These are phyloP conservation scores for Silurus meridionalis DNA, from an alignment of 2,113 vertebrate genomes.

Conservation along the genomic window DNA sequence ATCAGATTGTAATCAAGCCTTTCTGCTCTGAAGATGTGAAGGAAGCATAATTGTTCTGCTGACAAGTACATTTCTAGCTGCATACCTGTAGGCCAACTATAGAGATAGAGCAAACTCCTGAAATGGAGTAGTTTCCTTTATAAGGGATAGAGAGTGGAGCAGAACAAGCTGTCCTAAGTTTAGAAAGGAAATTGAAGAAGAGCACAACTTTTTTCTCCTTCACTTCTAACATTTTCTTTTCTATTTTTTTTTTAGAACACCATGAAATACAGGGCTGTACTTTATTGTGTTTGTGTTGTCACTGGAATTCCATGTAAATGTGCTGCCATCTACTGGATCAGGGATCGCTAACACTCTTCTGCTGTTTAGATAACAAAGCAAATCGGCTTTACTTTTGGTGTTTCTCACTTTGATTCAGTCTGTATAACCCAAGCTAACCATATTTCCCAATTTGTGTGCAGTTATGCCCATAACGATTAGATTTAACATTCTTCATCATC, in stretches of 20 bases:
- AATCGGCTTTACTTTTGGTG: background rate
- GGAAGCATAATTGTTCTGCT: conserved; percentile 46
- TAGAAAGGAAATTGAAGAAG: conserved; percentile 19
- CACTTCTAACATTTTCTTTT: background rate
- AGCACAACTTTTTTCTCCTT: background rate
- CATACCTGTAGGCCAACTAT: conserved; percentile 26
- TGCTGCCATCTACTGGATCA: conserved; percentile 44
- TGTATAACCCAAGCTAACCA: background rate
- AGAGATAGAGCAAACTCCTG: conserved; percentile 8
- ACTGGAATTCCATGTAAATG: background rate
- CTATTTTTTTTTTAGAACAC: background rate
- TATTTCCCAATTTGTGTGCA: background rate
- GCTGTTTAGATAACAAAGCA: background rate
- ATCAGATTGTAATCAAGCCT: conserved; percentile 54
- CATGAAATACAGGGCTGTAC: background rate
- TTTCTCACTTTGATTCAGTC: background rate
- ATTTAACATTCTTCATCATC: background rate
- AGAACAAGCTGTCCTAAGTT: conserved; percentile 5
- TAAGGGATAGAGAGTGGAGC: conserved; percentile 11
- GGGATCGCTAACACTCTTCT: background rate
- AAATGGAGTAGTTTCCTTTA: conserved; percentile 15
- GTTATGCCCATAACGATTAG: background rate
- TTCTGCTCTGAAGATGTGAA: conserved; percentile 34
- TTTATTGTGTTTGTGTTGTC: no score
- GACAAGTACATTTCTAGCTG: conserved; percentile 47